phyloP scores from a whole-genome alignment of 64 coral and sea anemone genomes.

The Pocillopora verrucosa region DNA sequence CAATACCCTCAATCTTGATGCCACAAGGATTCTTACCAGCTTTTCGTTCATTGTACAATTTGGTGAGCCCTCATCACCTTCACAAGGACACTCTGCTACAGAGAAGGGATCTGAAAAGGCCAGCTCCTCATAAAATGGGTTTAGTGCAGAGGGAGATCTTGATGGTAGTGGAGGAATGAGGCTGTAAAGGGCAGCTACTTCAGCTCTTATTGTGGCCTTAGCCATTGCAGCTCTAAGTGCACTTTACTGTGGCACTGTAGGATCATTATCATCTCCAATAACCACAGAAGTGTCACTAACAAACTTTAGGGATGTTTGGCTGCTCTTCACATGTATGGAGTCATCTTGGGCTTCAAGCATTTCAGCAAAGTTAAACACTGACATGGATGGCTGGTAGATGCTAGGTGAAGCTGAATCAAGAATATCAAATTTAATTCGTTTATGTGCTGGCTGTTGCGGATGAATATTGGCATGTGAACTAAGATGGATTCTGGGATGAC shows the following conservation, averaged over 20 bases:
- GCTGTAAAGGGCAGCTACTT: too few species aligned
- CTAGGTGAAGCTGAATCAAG: too few species aligned
- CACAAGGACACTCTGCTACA: conserved; percentile 1
- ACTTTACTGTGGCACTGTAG: background rate
- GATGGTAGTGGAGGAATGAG: too few species aligned
- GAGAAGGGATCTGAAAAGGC: too few species aligned
- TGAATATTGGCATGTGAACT: background rate
- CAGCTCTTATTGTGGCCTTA: background rate
- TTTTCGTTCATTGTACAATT: background rate
- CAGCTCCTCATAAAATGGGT: too few species aligned
- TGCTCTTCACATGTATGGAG: background rate
- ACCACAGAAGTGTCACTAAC: background rate
- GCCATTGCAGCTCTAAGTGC: conserved; percentile 11
- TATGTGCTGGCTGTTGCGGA: background rate
- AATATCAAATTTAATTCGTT: background rate
- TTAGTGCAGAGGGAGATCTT: too few species aligned
- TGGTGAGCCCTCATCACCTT: background rate
- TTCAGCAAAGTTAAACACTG: background rate
- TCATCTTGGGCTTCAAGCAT: background rate
- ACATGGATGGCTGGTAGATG: too few species aligned
- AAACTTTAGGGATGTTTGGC: background rate
- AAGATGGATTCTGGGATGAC: background rate
- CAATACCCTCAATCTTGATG: conserved; percentile 4
- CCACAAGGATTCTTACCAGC: conserved; percentile 15
- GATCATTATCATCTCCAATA: conserved; percentile 10